Base-by-base conservation (phyloP, 1,140 invertebrate genomes). In the Drosophila asahinai region DNA sequence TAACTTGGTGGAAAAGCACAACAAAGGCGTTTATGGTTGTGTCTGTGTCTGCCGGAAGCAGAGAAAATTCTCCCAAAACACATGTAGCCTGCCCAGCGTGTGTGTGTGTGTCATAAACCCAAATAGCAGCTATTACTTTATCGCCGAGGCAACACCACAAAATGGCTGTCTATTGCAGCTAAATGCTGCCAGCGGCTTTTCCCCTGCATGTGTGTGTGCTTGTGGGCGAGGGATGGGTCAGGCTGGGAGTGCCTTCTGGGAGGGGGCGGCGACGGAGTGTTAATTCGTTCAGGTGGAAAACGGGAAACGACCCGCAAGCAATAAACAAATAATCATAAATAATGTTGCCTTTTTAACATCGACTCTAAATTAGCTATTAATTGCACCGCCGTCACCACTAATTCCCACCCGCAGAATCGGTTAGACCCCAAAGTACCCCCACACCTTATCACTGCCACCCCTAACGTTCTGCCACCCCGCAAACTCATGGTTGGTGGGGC, bases 321-420 rank as follows among this genome's bases (percentile, higher is more conserved):
- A 87, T 89, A 87, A 89, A 87, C 84, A 89, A 87, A 87, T 84
- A 87, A 89, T 84, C 84, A 89, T 87, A 89, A 87, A 89, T 89
- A 89, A 87, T 89, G 84, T 87, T 76, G 58, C 47, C 68, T 87
- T 87, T 87, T 83, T 80, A 87, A 87, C 68, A 84, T 79, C 55
- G 47, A 47, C 77, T 87, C 77, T 83, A 89, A 89, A 87, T 87
- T 87, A 87, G 81, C 81, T 66, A 89, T 89, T 89, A 87, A 87
- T 87, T 87, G 82, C 59, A 71, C 51, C 61, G 43, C 64, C 30
- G 54, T 42, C 49, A 38, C 67, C 59, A 27, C 58, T 47, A 48
- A 40, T 61, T 22, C 43, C 68, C 36, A n/a, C 67, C 54, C 70
- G 66, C 66, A 72, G 54, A 38, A 40, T 72, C 19, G 65, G 66